phyloP scores from a whole-genome alignment of 2,113 vertebrate species.

The Fulmarus glacialis region DNA sequence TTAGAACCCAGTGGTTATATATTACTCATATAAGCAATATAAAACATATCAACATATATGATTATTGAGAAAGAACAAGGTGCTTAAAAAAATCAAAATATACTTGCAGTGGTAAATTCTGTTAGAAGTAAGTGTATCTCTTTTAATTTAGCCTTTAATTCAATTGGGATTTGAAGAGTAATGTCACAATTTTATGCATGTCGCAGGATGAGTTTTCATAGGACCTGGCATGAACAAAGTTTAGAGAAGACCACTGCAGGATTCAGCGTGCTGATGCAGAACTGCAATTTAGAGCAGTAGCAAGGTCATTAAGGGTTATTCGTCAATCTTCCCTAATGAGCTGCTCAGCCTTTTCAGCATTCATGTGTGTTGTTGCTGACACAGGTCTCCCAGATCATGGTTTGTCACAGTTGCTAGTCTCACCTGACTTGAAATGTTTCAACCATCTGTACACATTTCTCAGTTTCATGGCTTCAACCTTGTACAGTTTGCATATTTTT shows the following conservation, averaged over 20 bases:
- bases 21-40: background rate
- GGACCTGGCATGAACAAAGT: background rate
- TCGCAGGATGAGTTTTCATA: background rate
- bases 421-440: constrained; percentile 61
- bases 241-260: background rate
- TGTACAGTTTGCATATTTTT: constrained; percentile 9
- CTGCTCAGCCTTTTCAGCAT: constrained; percentile 63
- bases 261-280: constrained; percentile 20
- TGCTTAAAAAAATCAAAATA: background rate
- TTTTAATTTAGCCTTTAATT: background rate
- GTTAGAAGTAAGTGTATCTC: background rate
- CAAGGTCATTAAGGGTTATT: constrained; percentile 62
- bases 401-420: constrained; percentile 65
- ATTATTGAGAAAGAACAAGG: background rate
- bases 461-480: constrained; percentile 49
- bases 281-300: constrained; percentile 18
- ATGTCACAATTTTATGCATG: background rate
- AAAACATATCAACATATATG: background rate
- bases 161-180: background rate
- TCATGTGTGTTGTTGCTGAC: constrained; percentile 57
- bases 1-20: background rate
- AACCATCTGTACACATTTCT: constrained; percentile 64
- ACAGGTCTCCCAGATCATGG: constrained; percentile 56
- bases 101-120: background rate
- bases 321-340: constrained; percentile 51